A percentile compares a stretch with the other conserved stretches of the same genome.
These are phyloP conservation scores for Ganaspis sp. DNA, from an alignment of 1,140 invertebrate genomes.

Conservation along the genomic window DNA sequence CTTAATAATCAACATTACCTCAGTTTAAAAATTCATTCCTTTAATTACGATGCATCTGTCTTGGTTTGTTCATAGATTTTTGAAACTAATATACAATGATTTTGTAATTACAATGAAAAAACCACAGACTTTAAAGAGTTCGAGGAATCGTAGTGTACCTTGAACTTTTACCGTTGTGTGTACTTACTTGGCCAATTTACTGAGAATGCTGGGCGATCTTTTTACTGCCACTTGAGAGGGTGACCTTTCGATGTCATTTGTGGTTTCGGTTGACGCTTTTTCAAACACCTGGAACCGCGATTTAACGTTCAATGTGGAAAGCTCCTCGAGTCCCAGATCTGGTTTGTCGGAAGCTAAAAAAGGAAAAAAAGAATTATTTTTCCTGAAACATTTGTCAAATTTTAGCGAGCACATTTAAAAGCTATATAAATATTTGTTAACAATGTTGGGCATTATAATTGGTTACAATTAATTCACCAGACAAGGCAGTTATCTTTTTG, in stretches of 20 bases:
- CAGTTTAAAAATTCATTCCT: too few species aligned
- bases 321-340: constrained; percentile 90
- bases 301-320: constrained; percentile 89
- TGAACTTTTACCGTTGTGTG: constrained; percentile 32
- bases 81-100: constrained; percentile 13
- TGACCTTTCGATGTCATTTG: constrained; percentile 78
- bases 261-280: constrained; percentile 75
- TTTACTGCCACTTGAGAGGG: constrained; percentile 82
- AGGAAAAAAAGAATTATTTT: constrained; percentile 54
- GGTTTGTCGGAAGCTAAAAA: constrained; percentile 89
- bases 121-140: constrained; percentile 10
- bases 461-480: background rate
- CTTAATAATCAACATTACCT: too few species aligned
- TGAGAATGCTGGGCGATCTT: constrained; percentile 86
- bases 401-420: constrained; percentile 39
- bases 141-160: constrained; percentile 33
- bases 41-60: too few species aligned
- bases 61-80: too few species aligned
- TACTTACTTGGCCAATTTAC: constrained; percentile 87
- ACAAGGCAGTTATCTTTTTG: too few species aligned
- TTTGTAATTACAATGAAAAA: background rate
- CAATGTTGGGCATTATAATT: background rate
- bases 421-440: background rate
- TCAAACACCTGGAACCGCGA: constrained; percentile 92
- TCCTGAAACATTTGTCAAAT: background rate